phyloP scores from a whole-genome alignment of 2,113 vertebrate species.

The Oryzias curvinotus region DNA sequence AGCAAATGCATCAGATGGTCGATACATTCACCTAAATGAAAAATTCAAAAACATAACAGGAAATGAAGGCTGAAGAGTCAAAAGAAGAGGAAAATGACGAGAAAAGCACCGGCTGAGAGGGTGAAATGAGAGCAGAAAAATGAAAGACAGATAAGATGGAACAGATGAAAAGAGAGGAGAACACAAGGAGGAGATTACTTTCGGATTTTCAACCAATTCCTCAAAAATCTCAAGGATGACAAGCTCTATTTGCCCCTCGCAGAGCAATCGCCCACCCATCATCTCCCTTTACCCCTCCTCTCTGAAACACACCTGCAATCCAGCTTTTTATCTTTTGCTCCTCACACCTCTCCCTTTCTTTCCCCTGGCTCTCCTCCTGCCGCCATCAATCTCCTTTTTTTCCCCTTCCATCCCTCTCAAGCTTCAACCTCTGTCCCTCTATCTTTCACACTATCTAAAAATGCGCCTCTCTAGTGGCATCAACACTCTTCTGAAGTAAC shows the following conservation, averaged over 20 bases:
- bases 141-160: constrained; percentile 44
- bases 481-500: constrained; percentile 43
- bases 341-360: constrained; percentile 33
- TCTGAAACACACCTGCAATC: constrained; percentile 41
- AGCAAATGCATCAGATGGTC: constrained; percentile 21
- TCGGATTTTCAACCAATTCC: constrained; percentile 32
- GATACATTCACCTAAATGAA: constrained; percentile 41
- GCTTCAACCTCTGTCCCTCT: constrained; percentile 29
- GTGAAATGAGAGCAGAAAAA: constrained; percentile 30
- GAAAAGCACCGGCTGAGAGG: constrained; percentile 23
- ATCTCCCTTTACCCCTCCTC: constrained; percentile 25
- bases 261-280: constrained; percentile 54
- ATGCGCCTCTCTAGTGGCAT: constrained; percentile 43
- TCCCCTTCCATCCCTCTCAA: constrained; percentile 34
- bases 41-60: constrained; percentile 38
- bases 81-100: constrained; percentile 16
- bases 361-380: constrained; percentile 26
- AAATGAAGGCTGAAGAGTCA: constrained; percentile 51
- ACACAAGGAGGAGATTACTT: constrained; percentile 31
- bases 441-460: constrained; percentile 53
- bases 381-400: constrained; percentile 39
- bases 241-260: constrained; percentile 48
- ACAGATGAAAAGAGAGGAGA: constrained; percentile 15
- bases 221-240: constrained; percentile 39
- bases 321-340: constrained; percentile 50